phyloP scores from a whole-genome alignment of 1,140 invertebrate species.

The Marisa cornuarietis region DNA sequence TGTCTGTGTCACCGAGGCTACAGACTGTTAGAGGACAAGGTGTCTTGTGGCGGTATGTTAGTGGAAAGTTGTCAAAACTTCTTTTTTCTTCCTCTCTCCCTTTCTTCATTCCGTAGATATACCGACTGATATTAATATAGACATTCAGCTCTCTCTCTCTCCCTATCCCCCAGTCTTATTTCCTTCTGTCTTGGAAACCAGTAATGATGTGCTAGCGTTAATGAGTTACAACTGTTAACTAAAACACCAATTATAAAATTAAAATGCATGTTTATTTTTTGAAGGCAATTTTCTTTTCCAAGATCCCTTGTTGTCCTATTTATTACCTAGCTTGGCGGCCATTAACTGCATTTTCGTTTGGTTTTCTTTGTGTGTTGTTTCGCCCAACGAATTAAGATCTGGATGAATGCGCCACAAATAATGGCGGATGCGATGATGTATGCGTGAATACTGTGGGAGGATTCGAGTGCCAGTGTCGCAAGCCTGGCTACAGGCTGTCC shows the following conservation, averaged over 20 bases:
- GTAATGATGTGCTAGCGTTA: no score
- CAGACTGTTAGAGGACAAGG: constrained; percentile 49
- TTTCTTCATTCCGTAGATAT: background rate
- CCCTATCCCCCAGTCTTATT: background rate
- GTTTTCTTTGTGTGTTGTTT: no score
- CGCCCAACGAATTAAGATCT: constrained; percentile 28
- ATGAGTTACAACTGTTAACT: no score
- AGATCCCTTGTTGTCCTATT: no score
- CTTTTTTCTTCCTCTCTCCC: background rate
- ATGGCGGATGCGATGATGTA: constrained; percentile 48
- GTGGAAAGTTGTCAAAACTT: background rate
- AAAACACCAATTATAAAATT: no score
- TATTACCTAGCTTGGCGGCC: no score
- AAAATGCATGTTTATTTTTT: no score
- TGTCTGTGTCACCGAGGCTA: constrained; percentile 58
- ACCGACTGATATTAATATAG: background rate
- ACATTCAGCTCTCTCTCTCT: background rate
- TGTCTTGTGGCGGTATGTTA: constrained; percentile 40
- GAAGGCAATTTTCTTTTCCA: no score
- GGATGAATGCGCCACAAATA: constrained; percentile 43
- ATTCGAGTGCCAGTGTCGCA: constrained; percentile 49
- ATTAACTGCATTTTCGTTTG: no score
- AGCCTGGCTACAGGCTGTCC: constrained; percentile 34
- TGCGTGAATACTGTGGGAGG: constrained; percentile 52
- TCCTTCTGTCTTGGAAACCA: background rate